phyloP scores from a whole-genome alignment of 2,888 invertebrate species.

The Linnaemya tessellans region DNA sequence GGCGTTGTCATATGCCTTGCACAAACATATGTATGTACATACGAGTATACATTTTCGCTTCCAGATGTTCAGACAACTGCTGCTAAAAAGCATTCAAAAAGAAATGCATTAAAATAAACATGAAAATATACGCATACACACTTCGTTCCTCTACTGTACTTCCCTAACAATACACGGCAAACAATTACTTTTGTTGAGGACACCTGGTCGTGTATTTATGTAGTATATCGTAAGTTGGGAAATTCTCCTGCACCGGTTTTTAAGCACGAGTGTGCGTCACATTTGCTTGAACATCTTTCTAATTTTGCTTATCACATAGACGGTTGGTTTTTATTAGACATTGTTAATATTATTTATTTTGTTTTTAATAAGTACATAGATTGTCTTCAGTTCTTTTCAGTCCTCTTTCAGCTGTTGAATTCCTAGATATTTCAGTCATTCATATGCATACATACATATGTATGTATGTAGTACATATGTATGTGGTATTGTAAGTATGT shows the following conservation, averaged over 20 bases:
- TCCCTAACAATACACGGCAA: constrained; percentile 1
- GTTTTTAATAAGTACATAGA: no score
- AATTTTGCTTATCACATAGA: constrained; percentile 24
- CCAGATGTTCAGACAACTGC: constrained; percentile 59
- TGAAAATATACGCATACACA: neutral
- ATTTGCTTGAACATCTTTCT: constrained; percentile 21
- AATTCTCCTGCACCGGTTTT: neutral
- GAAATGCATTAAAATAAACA: constrained; percentile 16
- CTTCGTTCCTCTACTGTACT: neutral
- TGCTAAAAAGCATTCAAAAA: constrained; percentile 26
- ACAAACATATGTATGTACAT: neutral
- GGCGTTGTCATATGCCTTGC: constrained; percentile 52
- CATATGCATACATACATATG: neutral
- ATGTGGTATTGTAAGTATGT: no score
- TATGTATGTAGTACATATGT: neutral
- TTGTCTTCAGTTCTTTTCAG: neutral
- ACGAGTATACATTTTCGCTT: neutral
- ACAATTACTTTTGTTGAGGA: constrained; percentile 28
- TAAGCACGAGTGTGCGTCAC: neutral
- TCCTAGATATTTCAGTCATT: neutral
- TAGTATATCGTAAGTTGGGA: neutral
- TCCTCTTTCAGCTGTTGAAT: neutral
- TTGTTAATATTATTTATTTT: constrained; percentile 12
- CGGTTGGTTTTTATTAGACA: constrained; percentile 28
- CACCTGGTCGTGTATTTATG: constrained; percentile 21